Percentiles rank a stretch among this genome's conserved stretches.
These are phyloP conservation scores for Drosophila malerkotliana DNA, from an alignment of 1,140 invertebrate species.

Conservation along the genomic window DNA sequence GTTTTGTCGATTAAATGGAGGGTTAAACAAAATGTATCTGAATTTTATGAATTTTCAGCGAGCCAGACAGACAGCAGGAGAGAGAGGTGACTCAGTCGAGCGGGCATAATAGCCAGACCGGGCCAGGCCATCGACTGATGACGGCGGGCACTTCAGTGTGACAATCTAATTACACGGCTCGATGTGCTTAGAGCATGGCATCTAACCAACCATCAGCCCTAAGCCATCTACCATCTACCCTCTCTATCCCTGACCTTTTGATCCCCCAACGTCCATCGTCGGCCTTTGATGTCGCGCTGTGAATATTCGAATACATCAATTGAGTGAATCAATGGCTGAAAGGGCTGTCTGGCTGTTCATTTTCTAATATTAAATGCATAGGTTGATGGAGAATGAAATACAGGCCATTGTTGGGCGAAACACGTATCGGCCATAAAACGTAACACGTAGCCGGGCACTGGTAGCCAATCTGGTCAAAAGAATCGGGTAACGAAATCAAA, in stretches of 20 bases:
- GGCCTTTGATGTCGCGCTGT: constrained; percentile 64
- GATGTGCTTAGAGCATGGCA: constrained; percentile 54
- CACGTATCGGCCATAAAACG: constrained; percentile 73
- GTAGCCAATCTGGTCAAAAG: constrained; percentile 39
- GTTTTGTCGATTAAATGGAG: constrained; percentile 11
- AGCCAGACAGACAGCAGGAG: not conserved
- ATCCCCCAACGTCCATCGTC: constrained; percentile 2
- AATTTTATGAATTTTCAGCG: not conserved
- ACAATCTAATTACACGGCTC: constrained; percentile 79
- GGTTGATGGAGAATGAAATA: constrained; percentile 7
- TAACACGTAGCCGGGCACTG: constrained; percentile 47
- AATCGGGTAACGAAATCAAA: constrained; percentile 44
- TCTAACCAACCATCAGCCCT: constrained; percentile 20
- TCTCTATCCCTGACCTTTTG: constrained; percentile 26
- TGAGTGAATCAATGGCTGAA: constrained; percentile 71
- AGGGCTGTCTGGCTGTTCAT: constrained; percentile 47
- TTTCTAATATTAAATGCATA: constrained; percentile 47
- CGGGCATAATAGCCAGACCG: constrained; percentile 45
- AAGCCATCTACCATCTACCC: not conserved
- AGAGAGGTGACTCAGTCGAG: constrained; percentile 40
- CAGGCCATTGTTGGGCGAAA: constrained; percentile 32
- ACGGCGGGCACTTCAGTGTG: constrained; percentile 65
- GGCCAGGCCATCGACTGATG: constrained; percentile 31
- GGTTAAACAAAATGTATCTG: constrained; percentile 14
- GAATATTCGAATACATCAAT: constrained; percentile 70